Evolutionary conservation across 2,888 invertebrate species (phyloP).

Genomic region (Ptilodon capucinus): DNA sequence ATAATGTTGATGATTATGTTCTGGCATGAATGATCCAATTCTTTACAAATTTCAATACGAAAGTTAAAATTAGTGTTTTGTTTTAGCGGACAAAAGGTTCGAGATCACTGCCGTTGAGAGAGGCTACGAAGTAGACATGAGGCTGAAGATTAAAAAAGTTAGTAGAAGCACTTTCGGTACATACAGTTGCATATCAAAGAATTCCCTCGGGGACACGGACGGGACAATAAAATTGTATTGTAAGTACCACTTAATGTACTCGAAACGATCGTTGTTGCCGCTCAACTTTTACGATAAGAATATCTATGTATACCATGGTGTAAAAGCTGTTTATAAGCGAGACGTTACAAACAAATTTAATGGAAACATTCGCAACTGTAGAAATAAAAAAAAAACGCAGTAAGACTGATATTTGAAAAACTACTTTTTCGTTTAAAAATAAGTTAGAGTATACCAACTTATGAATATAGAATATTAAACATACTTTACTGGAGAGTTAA

Average conservation of each 20-base stretch:
- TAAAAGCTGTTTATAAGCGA: slow-evolving; percentile 39
- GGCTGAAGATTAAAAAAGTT: slow-evolving; percentile 85
- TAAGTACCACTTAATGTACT: slow-evolving; percentile 70
- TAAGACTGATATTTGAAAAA: too few relatives aligned
- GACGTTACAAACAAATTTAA: slow-evolving; percentile 35
- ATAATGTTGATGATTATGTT: too few relatives aligned
- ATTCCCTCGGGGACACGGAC: slow-evolving; percentile 88
- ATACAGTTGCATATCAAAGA: slow-evolving; percentile 89
- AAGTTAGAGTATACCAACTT: too few relatives aligned
- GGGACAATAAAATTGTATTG: slow-evolving; percentile 88
- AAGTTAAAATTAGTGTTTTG: too few relatives aligned
- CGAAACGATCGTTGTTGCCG: slow-evolving; percentile 1
- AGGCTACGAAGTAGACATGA: slow-evolving; percentile 88
- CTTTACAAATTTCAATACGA: too few relatives aligned
- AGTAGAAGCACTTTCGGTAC: slow-evolving; percentile 84
- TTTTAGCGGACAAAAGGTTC: slow-evolving; percentile 77
- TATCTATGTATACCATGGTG: slow-evolving; percentile 15
- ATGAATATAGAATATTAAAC: background rate
- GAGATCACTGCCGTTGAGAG: slow-evolving; percentile 79
- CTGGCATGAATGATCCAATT: too few relatives aligned
- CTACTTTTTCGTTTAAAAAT: too few relatives aligned
- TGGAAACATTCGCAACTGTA: background rate
- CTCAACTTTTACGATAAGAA: slow-evolving; percentile 18
- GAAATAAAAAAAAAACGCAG: background rate
- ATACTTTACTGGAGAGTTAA: background rate